A percentile compares a stretch with the other conserved stretches of the same genome.
Evolutionary conservation across 2,113 vertebrate genomes (phyloP).

Genomic region (Tor tambroides): DNA sequence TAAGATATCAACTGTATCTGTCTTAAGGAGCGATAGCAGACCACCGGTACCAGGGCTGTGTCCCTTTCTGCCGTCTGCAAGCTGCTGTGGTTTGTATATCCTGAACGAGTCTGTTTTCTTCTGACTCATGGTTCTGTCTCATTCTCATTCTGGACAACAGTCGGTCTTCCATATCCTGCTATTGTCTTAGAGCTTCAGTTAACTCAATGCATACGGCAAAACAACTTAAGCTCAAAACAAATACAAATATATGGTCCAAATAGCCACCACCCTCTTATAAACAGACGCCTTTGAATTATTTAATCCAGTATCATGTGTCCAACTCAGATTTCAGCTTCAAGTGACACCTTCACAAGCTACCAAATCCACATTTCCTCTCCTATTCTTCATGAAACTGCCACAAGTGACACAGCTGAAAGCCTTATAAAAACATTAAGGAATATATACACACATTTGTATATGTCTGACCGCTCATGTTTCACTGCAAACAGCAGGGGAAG

Average conservation of each 20-base stretch:
- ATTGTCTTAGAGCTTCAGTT: slow-evolving; percentile 66
- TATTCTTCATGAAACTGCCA: slow-evolving; percentile 60
- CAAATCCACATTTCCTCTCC: slow-evolving; percentile 55
- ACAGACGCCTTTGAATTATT: slow-evolving; percentile 69
- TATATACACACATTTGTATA: not conserved
- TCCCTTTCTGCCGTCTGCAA: slow-evolving; percentile 46
- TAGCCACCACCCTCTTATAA: slow-evolving; percentile 38
- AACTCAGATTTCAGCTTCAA: slow-evolving; percentile 64
- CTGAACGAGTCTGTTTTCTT: slow-evolving; percentile 36
- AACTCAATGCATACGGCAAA: slow-evolving; percentile 37
- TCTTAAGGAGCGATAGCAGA: slow-evolving; percentile 7
- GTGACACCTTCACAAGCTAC: slow-evolving; percentile 48
- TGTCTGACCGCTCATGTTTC: not conserved
- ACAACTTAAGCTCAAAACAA: slow-evolving; percentile 37
- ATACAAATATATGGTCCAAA: slow-evolving; percentile 37
- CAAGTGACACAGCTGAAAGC: slow-evolving; percentile 57
- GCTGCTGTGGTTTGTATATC: slow-evolving; percentile 28
- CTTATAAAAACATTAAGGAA: not conserved
- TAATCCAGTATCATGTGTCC: slow-evolving; percentile 64
- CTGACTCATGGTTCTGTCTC: slow-evolving; percentile 29
- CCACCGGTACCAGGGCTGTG: slow-evolving; percentile 18
- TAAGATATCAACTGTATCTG: not conserved
- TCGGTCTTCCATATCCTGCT: slow-evolving; percentile 68
- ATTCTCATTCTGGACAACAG: slow-evolving; percentile 59
- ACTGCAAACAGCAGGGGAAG: not conserved